These are phyloP conservation scores for Asobara japonica DNA, from an alignment of 1,140 invertebrate species.

Conservation along the genomic window DNA sequence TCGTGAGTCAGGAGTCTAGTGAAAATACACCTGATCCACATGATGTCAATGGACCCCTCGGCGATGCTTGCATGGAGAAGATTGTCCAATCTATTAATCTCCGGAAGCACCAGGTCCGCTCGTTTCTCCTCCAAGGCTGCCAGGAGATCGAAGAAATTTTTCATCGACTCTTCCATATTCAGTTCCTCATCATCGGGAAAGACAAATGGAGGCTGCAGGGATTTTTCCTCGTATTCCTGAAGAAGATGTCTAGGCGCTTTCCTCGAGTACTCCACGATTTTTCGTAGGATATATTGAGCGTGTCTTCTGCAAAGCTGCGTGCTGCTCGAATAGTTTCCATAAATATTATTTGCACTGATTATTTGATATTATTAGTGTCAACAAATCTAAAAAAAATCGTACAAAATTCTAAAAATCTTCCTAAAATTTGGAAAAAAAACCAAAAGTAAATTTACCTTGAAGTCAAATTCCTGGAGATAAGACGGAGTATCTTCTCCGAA, in stretches of 20 bases:
- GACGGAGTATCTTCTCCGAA: constrained; percentile 43
- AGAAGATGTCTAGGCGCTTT: not conserved
- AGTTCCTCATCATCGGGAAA: not conserved
- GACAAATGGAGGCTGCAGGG: constrained; percentile 46
- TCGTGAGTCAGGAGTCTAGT: constrained; percentile 61
- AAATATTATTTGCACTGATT: too few species aligned
- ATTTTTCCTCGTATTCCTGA: not conserved
- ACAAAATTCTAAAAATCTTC: too few species aligned
- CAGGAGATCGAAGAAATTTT: constrained; percentile 64
- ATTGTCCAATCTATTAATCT: constrained; percentile 58
- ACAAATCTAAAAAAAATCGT: too few species aligned
- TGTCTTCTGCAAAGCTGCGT: constrained; percentile 52
- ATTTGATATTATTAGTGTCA: too few species aligned
- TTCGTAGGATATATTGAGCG: constrained; percentile 56
- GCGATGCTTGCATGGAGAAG: constrained; percentile 44
- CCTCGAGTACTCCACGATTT: constrained; percentile 43
- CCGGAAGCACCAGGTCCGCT: constrained; percentile 69
- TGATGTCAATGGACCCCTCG: constrained; percentile 43
- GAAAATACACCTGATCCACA: constrained; percentile 63
- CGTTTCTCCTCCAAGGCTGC: constrained; percentile 73
- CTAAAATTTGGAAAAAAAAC: too few species aligned
- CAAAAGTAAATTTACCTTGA: too few species aligned
- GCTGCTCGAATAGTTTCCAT: too few species aligned
- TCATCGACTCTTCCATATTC: constrained; percentile 44
- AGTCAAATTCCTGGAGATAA: constrained; percentile 41